Base-by-base conservation (phyloP, 2,797 vertebrate genomes). In the Bradypodion ventrale region DNA sequence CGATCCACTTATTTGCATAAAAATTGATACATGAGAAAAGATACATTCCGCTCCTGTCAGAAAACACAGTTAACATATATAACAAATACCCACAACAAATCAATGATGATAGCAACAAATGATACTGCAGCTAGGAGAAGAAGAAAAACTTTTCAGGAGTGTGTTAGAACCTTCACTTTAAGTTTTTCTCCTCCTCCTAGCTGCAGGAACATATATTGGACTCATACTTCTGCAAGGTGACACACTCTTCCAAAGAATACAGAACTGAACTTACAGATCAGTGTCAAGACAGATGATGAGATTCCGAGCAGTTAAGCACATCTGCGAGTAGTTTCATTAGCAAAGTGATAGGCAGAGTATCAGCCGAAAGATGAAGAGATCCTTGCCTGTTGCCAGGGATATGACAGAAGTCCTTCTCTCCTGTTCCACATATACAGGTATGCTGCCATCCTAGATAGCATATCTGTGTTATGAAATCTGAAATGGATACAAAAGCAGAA, bases 151-250 rank as follows among this genome's bases (percentile, higher is more conserved):
- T 42, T 56, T 25, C 2, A 2, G 19, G 37, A 65, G 7, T 49
- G 70, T 75, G 70, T 49, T 21, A 74, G 42, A 70, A 80, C 15
- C 49, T n/a, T 80, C 2, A 13, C 78, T 69, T 40, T 40, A 15
- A n/a, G n/a, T n/a, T n/a, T n/a, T n/a, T n/a, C n/a, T n/a, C n/a
- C n/a, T n/a, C n/a, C n/a, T n/a, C n/a, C n/a, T n/a, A n/a, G n/a
- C n/a, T n/a, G n/a, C n/a, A n/a, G n/a, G n/a, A n/a, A n/a, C n/a
- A n/a, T n/a, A n/a, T n/a, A n/a, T n/a, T 70, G 2, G 56, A 65
- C 56, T 85, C 62, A 79, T 70, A 73, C 84, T 82, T 81, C 78
- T 76, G 52, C 79, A 85, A 85, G 74, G 79, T 77, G 79, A 85
- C 60, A 77, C 59, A 70, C 32, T 25, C 52, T n/a, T 72, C 65